Base-by-base conservation (phyloP, 2,113 vertebrate species). In the Trachemys scripta region DNA sequence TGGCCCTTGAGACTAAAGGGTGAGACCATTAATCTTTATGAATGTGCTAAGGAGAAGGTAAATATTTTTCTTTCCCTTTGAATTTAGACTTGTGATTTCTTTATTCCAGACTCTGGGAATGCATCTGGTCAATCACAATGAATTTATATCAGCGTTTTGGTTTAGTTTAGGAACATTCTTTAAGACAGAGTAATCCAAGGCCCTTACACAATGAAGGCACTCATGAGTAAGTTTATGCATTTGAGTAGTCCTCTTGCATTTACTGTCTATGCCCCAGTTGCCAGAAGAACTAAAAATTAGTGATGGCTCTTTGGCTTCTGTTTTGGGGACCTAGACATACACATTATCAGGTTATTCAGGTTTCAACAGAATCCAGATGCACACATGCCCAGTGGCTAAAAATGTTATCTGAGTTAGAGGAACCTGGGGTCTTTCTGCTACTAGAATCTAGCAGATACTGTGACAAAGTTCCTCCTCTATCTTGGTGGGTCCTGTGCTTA, bases 371-470 rank as follows among this genome's bases (percentile, higher is more conserved):
- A 92, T 84, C 25, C 35, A 78, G 42, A 47, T 78, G 24, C 3
- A 20, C 25, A 29, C 75, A 29, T 78, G 12, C 6, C 75, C 45
- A 81, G 19, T 53, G 14, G 29, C 82, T 90, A 79, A 95, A 94
- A 91, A 81, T 51, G 69, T 51, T 94, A 10, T 85, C 29, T 90
- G 76, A 5, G 4, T 62, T 89, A 59, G 85, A 86, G 3, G 2
- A 85, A 87, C 51, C 35, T 47, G 81, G 27, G 75, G 47, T 91
- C 82, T 59, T 96, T 96, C 92, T 95, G 88, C 90, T 75, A n/a
- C 69, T 51, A 59, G 35, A 62, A 42, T 47, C 62, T 85, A 93
- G 87, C 57, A 95, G 72, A 85, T 31, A 42, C 42, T 42, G 42
- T 42, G 42, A 42, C 42, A 42, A 42, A 42, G 42, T 42, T 42